Conservation (phyloP, 2,113 vertebrate genomes). For the Uria lomvia region DNA sequence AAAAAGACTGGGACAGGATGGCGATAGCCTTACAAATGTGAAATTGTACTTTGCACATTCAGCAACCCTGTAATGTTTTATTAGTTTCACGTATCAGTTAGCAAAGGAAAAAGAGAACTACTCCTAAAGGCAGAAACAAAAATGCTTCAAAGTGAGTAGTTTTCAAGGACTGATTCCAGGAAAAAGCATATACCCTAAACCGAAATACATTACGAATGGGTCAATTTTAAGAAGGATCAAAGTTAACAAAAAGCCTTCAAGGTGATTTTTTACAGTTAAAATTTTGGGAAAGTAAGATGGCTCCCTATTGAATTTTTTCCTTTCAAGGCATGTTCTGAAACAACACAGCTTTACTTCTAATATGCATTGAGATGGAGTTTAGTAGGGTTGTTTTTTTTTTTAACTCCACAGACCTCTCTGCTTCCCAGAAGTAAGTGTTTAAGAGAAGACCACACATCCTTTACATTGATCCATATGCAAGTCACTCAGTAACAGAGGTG, state of each 20-base stretch:
- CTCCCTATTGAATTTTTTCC: background rate
- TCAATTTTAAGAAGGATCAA: background rate
- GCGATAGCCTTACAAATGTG: background rate
- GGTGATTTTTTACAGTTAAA: background rate
- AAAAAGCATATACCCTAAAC: background rate
- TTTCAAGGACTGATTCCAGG: background rate
- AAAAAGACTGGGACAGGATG: background rate
- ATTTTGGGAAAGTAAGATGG: constrained; percentile 4
- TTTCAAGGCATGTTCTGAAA: background rate
- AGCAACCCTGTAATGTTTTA: background rate
- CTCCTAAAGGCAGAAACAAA: background rate
- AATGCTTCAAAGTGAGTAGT: background rate
- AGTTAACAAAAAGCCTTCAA: background rate
- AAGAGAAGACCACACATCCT: background rate
- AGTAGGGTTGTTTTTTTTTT: background rate
- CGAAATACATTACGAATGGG: background rate
- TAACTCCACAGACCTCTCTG: background rate
- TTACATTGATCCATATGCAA: background rate
- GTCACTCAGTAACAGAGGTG: background rate
- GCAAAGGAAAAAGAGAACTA: background rate
- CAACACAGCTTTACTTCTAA: background rate
- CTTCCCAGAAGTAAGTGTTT: background rate
- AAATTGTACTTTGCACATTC: background rate
- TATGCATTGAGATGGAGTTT: background rate
- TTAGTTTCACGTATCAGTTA: background rate